Evolutionary conservation across 2,113 vertebrate genomes (phyloP).

Genomic region (Corythaixoides concolor): DNA sequence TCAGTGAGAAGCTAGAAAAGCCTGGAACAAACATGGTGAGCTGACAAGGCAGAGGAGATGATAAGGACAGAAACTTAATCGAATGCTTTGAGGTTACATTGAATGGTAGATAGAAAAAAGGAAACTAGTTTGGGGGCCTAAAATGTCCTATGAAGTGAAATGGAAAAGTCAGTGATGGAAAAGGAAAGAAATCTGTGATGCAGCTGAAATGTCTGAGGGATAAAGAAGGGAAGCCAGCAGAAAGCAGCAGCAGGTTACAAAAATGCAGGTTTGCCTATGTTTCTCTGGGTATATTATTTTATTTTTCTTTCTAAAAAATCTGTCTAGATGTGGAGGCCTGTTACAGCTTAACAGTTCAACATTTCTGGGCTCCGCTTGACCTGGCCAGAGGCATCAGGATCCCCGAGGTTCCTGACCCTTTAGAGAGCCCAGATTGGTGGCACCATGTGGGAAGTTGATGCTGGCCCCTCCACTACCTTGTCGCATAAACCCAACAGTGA

Average conservation of each 20-base stretch:
- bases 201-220: background rate
- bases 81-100: background rate
- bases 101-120: background rate
- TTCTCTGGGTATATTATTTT: background rate
- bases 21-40: background rate
- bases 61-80: background rate
- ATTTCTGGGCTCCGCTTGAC: background rate
- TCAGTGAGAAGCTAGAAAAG: background rate
- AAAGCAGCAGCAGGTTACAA: background rate
- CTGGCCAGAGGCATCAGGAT: background rate
- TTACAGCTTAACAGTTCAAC: rapidly evolving
- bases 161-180: background rate
- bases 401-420: background rate
- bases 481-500: background rate
- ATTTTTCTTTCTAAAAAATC: background rate
- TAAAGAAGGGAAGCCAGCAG: background rate
- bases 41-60: background rate
- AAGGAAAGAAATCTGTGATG: background rate
- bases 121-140: background rate
- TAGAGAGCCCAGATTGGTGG: background rate
- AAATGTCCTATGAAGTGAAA: background rate
- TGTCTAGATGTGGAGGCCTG: background rate
- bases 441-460: rapidly evolving
- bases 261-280: background rate
- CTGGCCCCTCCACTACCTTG: rapidly evolving